Conservation (phyloP, 2,113 vertebrate species). For the Oreochromis tanganicae region DNA sequence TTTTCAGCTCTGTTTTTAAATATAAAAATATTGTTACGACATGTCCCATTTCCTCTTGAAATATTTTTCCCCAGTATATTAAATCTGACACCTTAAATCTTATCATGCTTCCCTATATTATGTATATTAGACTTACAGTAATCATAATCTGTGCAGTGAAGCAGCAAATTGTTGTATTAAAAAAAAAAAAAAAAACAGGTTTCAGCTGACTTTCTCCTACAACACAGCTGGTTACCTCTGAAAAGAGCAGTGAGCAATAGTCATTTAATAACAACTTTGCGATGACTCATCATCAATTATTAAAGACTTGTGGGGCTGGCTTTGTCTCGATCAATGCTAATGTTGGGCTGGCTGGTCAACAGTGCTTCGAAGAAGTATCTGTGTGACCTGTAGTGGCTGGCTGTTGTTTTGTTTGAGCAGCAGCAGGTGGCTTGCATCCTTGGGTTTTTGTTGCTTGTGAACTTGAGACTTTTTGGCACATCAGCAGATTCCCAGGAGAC, state of each 20-base stretch:
- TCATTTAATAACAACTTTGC: conserved; percentile 48
- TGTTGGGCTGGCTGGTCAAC: conserved; percentile 25
- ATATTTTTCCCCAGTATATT: not conserved
- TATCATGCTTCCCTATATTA: not conserved
- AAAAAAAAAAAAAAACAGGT: not conserved
- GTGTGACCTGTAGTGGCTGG: conserved; percentile 49
- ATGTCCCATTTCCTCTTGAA: not conserved
- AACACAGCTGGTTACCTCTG: conserved; percentile 50
- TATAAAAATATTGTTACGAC: not conserved
- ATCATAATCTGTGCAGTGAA: not conserved
- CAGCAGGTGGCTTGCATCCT: conserved; percentile 74
- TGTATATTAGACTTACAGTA: not conserved
- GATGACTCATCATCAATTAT: conserved; percentile 66
- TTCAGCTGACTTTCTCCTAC: conserved; percentile 36
- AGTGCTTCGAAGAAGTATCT: conserved; percentile 41
- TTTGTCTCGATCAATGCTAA: conserved; percentile 64
- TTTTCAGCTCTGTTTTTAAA: not conserved
- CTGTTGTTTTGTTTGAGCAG: conserved; percentile 61
- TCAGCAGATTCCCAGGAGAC: conserved; percentile 63
- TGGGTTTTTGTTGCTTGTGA: conserved; percentile 65
- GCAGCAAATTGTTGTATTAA: not conserved
- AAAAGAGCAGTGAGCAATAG: conserved; percentile 32
- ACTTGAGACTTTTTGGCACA: conserved; percentile 71
- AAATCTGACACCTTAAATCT: not conserved
- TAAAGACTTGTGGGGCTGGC: conserved; percentile 28